Conservation (phyloP, 2,797 vertebrate species). For the Delichon dasypus region DNA sequence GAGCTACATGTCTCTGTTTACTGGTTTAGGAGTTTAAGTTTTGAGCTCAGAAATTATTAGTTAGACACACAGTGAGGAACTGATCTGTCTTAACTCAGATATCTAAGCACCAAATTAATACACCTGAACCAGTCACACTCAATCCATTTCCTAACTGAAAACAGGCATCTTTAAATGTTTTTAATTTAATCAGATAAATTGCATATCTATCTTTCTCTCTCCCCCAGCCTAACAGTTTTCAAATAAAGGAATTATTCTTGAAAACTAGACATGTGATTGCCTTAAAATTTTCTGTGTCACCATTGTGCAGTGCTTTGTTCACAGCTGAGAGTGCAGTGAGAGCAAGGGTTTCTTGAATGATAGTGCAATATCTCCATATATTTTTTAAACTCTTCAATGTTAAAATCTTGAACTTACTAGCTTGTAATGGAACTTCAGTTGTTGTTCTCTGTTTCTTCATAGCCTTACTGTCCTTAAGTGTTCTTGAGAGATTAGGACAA, state of each 20-base stretch:
- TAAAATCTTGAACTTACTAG: background rate
- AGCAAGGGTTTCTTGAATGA: background rate
- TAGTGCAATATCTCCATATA: background rate
- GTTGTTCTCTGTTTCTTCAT: background rate
- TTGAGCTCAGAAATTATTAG: background rate
- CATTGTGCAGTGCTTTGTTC: background rate
- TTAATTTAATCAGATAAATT: background rate
- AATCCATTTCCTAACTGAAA: background rate
- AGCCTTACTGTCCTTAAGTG: background rate
- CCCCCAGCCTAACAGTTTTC: background rate
- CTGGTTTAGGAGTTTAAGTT: background rate
- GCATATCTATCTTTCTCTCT: background rate
- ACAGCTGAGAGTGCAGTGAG: background rate
- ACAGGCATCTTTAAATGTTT: background rate
- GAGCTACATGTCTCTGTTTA: background rate
- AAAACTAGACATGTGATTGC: background rate
- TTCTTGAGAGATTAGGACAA: conserved; percentile 28
- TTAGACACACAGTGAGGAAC: background rate
- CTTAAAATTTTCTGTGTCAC: background rate
- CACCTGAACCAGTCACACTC: background rate
- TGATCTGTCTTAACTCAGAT: background rate
- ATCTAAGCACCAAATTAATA: background rate
- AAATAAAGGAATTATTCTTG: background rate
- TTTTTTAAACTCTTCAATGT: background rate
- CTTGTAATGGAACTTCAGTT: background rate